phyloP scores from a whole-genome alignment of 2,113 vertebrate genomes.

The Anoura caudifer region DNA sequence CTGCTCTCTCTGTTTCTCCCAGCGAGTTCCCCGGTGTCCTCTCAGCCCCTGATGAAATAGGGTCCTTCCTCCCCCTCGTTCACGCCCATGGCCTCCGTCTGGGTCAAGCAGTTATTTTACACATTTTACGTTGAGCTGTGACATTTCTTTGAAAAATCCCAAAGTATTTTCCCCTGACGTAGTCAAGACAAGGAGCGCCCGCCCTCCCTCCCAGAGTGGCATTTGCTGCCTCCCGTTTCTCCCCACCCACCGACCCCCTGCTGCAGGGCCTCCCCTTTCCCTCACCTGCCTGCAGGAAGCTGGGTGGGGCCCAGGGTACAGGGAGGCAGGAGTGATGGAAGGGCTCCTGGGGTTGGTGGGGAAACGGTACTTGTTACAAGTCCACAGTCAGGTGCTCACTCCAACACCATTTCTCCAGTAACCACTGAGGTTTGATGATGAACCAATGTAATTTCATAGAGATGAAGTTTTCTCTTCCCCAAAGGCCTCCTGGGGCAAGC shows the following conservation, averaged over 20 bases:
- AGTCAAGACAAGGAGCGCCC: too few relatives aligned
- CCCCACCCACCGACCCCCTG: background rate
- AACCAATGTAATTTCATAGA: background rate
- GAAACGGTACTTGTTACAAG: background rate
- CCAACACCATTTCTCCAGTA: background rate
- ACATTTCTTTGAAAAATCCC: background rate
- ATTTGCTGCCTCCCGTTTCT: background rate
- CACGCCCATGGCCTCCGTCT: background rate
- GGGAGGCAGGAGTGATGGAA: fast-evolving
- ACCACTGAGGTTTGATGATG: background rate
- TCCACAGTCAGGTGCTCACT: background rate
- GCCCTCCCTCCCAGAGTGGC: background rate
- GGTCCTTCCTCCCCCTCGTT: background rate
- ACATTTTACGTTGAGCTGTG: background rate
- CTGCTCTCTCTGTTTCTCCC: background rate
- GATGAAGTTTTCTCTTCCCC: background rate
- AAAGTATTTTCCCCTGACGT: background rate
- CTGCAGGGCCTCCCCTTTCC: background rate
- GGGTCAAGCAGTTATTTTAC: background rate
- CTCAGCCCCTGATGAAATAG: background rate
- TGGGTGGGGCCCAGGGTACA: background rate
- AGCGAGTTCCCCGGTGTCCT: background rate
- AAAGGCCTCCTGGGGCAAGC: background rate
- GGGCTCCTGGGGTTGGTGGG: fast-evolving
- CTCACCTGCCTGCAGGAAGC: background rate